These are phyloP conservation scores for Manis javanica DNA, from an alignment of 2,797 vertebrate genomes.

Conservation along the genomic window DNA sequence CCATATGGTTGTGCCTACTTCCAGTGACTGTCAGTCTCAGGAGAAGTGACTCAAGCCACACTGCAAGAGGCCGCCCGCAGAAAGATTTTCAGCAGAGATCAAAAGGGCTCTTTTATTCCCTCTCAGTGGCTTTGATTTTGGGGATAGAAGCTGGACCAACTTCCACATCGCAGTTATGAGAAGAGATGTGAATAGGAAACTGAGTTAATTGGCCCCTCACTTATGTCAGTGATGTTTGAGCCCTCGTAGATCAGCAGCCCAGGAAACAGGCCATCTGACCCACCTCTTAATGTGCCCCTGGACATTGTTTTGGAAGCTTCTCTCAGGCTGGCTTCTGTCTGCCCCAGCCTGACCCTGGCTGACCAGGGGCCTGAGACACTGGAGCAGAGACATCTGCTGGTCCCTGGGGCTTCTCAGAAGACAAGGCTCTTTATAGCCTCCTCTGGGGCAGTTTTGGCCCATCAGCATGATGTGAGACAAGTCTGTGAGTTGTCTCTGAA, in stretches of 20 bases:
- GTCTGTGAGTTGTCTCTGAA: background rate
- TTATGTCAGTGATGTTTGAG: background rate
- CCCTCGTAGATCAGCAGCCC: background rate
- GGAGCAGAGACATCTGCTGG: background rate
- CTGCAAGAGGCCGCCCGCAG: background rate
- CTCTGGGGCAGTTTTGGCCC: background rate
- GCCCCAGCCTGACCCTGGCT: background rate
- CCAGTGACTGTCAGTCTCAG: background rate
- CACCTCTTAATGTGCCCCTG: background rate
- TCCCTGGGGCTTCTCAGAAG: background rate
- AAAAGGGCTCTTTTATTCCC: background rate
- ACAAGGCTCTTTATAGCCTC: background rate
- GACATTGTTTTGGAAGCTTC: background rate
- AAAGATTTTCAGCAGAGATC: background rate
- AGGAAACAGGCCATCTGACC: background rate
- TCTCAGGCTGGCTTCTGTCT: background rate
- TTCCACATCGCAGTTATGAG: background rate
- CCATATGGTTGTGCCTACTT: rapidly evolving
- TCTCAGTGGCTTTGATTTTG: background rate
- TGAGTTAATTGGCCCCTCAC: background rate
- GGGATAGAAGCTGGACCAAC: background rate
- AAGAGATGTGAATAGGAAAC: background rate
- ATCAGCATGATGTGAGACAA: background rate
- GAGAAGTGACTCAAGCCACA: background rate
- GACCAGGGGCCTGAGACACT: background rate